phyloP scores from a whole-genome alignment of 2,113 vertebrate genomes.

The pig (Sus scrofa) region T2T-Sscrofa CM000822.6:67602501-67603000 shows the following conservation, averaged over 20 bases:
- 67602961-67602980: not conserved
- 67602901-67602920: not conserved
- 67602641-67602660: constrained; percentile 72
- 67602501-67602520: constrained; percentile 86
- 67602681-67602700: not conserved
- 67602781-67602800: not conserved
- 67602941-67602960: not conserved
- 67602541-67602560: constrained; percentile 86
- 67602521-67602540: constrained; percentile 79
- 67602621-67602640: constrained; percentile 78
- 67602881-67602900: not conserved
- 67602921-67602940: not conserved
- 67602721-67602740: not conserved
- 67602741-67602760: not conserved
- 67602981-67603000: not conserved
- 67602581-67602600: constrained; percentile 80
- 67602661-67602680: constrained; percentile 30
- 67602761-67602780: not conserved
- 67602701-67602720: not conserved
- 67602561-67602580: constrained; percentile 85
- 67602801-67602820: not conserved
- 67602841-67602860: not conserved
- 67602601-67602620: constrained; percentile 84
- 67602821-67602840: accelerated
- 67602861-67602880: not conserved